Conservation (phyloP, 2,113 vertebrate species). For the Mustela nigripes region DNA sequence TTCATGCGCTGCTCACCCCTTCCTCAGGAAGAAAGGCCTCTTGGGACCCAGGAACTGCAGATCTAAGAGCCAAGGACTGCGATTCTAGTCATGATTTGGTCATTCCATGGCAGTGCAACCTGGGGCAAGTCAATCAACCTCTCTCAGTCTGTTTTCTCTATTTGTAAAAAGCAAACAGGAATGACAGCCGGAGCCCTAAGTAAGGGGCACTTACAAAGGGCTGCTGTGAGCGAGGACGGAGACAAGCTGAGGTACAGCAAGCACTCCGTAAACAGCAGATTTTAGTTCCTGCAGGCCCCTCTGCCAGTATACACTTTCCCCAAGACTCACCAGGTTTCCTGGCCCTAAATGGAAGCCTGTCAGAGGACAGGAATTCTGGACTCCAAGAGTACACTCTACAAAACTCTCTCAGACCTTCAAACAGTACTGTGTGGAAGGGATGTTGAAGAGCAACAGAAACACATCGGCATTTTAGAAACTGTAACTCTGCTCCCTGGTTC, state of each 20-base stretch:
- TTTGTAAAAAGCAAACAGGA: neutral
- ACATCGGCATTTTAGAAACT: neutral
- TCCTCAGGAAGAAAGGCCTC: neutral
- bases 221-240: neutral
- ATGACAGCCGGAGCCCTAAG: neutral
- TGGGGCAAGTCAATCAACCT: neutral
- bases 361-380: slow-evolving; percentile 66
- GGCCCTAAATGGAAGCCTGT: slow-evolving; percentile 69
- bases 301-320: slow-evolving; percentile 40
- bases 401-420: slow-evolving; percentile 62
- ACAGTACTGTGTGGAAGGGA: neutral
- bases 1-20: neutral
- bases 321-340: slow-evolving; percentile 55
- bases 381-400: slow-evolving; percentile 37
- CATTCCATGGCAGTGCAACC: neutral
- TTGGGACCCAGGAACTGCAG: neutral
- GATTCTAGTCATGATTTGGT: neutral
- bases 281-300: neutral
- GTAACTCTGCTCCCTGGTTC: neutral
- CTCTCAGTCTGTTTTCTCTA: slow-evolving; percentile 30
- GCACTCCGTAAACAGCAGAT: neutral
- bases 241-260: neutral
- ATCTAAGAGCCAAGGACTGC: neutral
- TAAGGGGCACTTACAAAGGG: neutral
- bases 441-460: neutral